A percentile compares a stretch with the other conserved stretches of the same genome.
phyloP scores from a whole-genome alignment of 2,888 invertebrate species.

The Aromia moschata region DNA sequence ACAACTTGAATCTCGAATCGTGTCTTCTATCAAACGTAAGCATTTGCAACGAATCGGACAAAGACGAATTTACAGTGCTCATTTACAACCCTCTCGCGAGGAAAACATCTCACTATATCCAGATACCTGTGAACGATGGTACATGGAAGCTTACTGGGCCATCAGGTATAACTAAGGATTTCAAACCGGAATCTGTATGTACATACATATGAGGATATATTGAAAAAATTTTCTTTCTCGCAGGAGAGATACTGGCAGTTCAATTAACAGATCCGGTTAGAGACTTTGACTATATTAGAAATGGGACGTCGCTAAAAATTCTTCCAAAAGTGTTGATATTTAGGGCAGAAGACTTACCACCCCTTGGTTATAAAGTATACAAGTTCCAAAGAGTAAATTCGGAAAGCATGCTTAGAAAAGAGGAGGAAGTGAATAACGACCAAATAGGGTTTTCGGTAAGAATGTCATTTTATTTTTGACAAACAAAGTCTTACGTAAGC shows the following conservation, averaged over 20 bases:
- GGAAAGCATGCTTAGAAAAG: neutral
- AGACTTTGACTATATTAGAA: constrained; percentile 34
- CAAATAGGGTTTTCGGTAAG: constrained; percentile 62
- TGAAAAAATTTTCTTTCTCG: too few relatives aligned
- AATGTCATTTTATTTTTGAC: too few relatives aligned
- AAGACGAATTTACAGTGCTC: constrained; percentile 60
- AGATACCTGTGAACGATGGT: constrained; percentile 64
- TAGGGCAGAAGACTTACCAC: constrained; percentile 35
- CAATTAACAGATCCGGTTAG: constrained; percentile 33
- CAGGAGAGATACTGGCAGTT: constrained; percentile 30
- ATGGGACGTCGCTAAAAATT: constrained; percentile 6
- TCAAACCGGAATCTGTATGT: neutral
- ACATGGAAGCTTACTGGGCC: constrained; percentile 35
- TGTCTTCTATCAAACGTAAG: constrained; percentile 18
- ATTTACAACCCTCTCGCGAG: constrained; percentile 73
- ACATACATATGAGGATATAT: neutral
- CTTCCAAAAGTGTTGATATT: constrained; percentile 27
- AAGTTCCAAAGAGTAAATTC: constrained; percentile 8
- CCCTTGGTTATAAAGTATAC: constrained; percentile 37
- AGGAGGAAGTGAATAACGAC: neutral
- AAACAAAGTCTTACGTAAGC: too few relatives aligned
- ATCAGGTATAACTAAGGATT: constrained; percentile 5
- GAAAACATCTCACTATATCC: constrained; percentile 64
- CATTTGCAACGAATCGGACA: constrained; percentile 62
- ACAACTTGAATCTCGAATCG: constrained; percentile 18